phyloP scores from a whole-genome alignment of 2,888 invertebrate species.

The Anthophora plumipes region DNA sequence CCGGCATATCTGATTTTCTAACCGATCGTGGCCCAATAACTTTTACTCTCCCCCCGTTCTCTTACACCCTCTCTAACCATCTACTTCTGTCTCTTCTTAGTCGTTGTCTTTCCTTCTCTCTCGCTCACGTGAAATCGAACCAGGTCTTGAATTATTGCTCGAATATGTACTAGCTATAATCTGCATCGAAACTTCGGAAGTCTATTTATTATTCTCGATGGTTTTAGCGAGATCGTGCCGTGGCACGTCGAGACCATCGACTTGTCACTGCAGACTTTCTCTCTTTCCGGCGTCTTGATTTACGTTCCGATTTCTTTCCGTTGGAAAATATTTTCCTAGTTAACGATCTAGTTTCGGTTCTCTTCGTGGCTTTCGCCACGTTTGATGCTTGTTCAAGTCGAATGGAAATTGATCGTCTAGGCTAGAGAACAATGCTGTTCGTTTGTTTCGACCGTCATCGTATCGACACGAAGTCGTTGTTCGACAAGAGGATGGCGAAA shows the following conservation, averaged over 20 bases:
- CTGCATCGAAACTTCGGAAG: conserved; percentile 42
- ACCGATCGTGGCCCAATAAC: conserved; percentile 71
- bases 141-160: conserved; percentile 51
- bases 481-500: conserved; percentile 18
- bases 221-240: conserved; percentile 13
- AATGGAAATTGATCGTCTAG: conserved; percentile 26
- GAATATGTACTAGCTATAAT: conserved; percentile 46
- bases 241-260: conserved; percentile 6
- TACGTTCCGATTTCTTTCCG: conserved; percentile 18
- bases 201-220: conserved; percentile 53
- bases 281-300: conserved; percentile 22
- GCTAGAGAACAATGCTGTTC: not conserved
- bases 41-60: conserved; percentile 46
- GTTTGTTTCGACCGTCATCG: not conserved
- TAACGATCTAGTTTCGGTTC: not conserved
- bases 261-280: conserved; percentile 16
- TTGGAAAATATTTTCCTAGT: conserved; percentile 33
- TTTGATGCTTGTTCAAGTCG: not conserved
- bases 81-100: not conserved
- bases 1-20: conserved; percentile 74
- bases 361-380: not conserved
- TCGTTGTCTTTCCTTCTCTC: not conserved
- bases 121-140: no score
- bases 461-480: not conserved
- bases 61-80: conserved; percentile 5